phyloP scores from a whole-genome alignment of 2,888 invertebrate species.

The Balanococcus diminutus region DNA sequence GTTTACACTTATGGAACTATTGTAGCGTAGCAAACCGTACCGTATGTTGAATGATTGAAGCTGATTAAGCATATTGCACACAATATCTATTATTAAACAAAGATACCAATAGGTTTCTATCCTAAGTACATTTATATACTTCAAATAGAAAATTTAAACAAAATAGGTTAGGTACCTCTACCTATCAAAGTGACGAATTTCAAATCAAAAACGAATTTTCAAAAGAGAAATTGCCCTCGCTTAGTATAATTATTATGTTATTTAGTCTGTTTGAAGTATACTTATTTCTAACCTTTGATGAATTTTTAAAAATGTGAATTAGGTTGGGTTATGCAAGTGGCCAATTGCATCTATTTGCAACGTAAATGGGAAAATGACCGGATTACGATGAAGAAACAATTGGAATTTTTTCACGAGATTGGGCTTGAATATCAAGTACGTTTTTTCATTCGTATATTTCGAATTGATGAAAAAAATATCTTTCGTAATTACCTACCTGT shows the following conservation, averaged over 20 bases:
- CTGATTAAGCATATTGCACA: background rate
- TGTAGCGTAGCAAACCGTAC: background rate
- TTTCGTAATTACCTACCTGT: too few species aligned
- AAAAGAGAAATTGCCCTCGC: too few species aligned
- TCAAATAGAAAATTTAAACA: too few species aligned
- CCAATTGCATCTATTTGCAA: constrained; percentile 82
- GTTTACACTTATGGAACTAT: background rate
- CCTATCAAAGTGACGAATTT: too few species aligned
- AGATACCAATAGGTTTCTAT: too few species aligned
- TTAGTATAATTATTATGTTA: too few species aligned
- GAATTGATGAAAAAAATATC: background rate
- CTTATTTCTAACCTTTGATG: too few species aligned
- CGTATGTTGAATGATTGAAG: background rate
- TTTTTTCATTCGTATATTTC: background rate
- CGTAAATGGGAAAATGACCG: constrained; percentile 82
- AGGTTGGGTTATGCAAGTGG: constrained; percentile 90
- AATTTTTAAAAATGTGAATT: constrained; percentile 50
- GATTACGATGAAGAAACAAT: constrained; percentile 69
- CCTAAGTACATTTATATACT: background rate
- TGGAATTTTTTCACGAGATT: constrained; percentile 75
- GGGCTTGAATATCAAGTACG: constrained; percentile 67
- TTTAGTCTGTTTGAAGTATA: too few species aligned
- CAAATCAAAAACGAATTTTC: too few species aligned
- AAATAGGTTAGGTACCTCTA: too few species aligned
- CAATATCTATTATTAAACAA: too few species aligned